Conservation (phyloP, 2,888 invertebrate species). For the Polyploca ridens region DNA sequence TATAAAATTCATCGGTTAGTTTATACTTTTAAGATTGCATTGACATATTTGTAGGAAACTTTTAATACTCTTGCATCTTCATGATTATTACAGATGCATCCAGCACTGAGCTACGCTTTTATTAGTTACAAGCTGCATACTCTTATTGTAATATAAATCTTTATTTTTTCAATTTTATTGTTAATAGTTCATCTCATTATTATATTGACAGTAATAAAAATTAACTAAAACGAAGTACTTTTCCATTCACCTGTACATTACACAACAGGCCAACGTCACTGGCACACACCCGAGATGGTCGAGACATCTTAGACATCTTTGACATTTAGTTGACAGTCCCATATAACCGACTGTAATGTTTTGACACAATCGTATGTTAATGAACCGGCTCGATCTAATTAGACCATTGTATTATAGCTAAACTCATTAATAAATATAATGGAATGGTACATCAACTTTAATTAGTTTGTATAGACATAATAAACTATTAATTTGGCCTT, state of each 20-base stretch:
- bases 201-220: neutral
- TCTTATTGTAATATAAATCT: too few relatives aligned
- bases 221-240: slow-evolving; percentile 22
- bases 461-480: slow-evolving; percentile 29
- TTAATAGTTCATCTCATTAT: neutral
- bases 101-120: too few relatives aligned
- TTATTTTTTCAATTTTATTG: neutral
- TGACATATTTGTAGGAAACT: too few relatives aligned
- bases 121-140: too few relatives aligned
- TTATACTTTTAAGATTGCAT: too few relatives aligned
- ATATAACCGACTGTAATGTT: slow-evolving; percentile 60
- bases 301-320: slow-evolving; percentile 67
- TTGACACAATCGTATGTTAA: slow-evolving; percentile 74
- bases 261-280: slow-evolving; percentile 43
- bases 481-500: slow-evolving; percentile 13
- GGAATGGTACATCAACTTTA: slow-evolving; percentile 38
- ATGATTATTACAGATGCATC: too few relatives aligned
- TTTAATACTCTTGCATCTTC: too few relatives aligned
- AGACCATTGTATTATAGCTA: slow-evolving; percentile 67
- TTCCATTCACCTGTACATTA: slow-evolving; percentile 45
- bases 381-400: slow-evolving; percentile 69
- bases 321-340: slow-evolving; percentile 73
- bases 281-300: slow-evolving; percentile 28
- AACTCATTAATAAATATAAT: slow-evolving; percentile 65
- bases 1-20: neutral